These are phyloP conservation scores for Pteria penguin DNA, from an alignment of 2,888 invertebrate genomes.

Conservation along the genomic window DNA sequence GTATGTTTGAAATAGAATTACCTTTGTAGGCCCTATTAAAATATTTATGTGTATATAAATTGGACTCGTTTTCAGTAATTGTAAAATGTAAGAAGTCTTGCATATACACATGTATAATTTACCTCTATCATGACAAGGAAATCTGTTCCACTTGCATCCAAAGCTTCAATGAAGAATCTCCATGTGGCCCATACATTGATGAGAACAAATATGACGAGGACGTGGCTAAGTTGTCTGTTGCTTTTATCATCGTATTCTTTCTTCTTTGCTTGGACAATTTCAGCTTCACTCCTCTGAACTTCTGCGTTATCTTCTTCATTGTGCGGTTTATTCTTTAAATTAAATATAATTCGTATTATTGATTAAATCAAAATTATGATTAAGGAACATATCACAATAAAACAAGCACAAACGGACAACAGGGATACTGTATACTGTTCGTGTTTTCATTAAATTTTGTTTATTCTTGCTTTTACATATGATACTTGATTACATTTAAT, in stretches of 20 bases:
- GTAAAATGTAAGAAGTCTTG: too few species aligned
- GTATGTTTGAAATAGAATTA: too few species aligned
- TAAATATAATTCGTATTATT: too few species aligned
- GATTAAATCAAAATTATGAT: too few species aligned
- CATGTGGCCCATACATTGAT: constrained; percentile 54
- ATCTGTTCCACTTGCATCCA: constrained; percentile 39
- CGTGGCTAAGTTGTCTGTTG: constrained; percentile 54
- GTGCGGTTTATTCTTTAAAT: not conserved
- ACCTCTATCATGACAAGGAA: constrained; percentile 58
- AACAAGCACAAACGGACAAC: not conserved
- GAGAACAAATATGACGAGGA: constrained; percentile 55
- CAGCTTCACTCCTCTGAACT: constrained; percentile 7
- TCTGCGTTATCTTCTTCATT: not conserved
- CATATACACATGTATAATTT: too few species aligned
- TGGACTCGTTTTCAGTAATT: too few species aligned
- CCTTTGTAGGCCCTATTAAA: too few species aligned
- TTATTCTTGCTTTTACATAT: too few species aligned
- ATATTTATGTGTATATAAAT: too few species aligned
- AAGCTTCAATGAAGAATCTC: constrained; percentile 48
- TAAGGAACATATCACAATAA: not conserved
- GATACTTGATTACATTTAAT: too few species aligned
- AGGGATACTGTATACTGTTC: too few species aligned
- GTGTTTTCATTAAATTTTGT: too few species aligned
- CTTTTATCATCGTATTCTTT: constrained; percentile 16
- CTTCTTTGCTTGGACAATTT: not conserved